Conservation (phyloP, 2,797 vertebrate genomes). For the Falco peregrinus region DNA sequence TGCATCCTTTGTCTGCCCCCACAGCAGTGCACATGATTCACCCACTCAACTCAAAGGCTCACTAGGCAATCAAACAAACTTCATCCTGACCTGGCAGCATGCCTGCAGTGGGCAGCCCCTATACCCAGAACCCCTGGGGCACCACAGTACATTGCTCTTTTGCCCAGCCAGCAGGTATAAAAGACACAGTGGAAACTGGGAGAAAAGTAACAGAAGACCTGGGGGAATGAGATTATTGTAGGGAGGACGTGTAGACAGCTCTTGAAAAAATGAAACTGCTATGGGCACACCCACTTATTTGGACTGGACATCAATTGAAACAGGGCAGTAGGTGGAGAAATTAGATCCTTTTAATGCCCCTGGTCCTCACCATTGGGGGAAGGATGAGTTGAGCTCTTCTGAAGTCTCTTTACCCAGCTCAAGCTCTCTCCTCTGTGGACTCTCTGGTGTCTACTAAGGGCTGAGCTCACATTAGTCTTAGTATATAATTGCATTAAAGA, state of each 20-base stretch:
- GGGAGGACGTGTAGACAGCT: background rate
- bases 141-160: background rate
- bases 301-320: background rate
- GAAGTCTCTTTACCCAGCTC: background rate
- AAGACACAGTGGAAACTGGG: background rate
- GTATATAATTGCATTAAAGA: conserved; percentile 39
- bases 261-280: background rate
- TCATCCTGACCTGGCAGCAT: background rate
- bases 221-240: background rate
- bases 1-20: background rate
- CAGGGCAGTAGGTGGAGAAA: background rate
- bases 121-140: background rate
- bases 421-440: background rate
- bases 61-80: background rate
- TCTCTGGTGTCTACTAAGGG: background rate
- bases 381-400: background rate
- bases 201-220: background rate
- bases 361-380: background rate
- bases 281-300: background rate
- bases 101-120: background rate
- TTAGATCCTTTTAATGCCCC: background rate
- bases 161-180: background rate
- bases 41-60: background rate
- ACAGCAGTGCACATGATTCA: conserved; percentile 14
- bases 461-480: background rate